Percentiles rank a stretch among this genome's conserved stretches.
Conservation (phyloP, 1,140 invertebrate species). For the Drosophila lini region DNA sequence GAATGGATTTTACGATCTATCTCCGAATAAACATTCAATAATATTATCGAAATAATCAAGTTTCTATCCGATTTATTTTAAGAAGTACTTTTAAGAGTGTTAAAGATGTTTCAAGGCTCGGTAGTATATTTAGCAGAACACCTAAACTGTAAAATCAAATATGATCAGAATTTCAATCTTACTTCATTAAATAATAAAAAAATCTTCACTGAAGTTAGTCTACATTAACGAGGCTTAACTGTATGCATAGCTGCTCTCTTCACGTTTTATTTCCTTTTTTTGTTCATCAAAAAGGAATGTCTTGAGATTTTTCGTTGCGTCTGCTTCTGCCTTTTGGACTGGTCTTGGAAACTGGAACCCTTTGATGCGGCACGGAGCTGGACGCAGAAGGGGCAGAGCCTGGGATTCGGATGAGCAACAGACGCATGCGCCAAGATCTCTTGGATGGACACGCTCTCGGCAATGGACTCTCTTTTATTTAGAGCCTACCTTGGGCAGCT, state of each 20-base stretch:
- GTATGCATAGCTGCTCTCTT: conserved; percentile 14
- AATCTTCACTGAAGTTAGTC: neutral
- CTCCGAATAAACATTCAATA: too few species aligned
- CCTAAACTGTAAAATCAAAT: neutral
- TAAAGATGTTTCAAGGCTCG: neutral
- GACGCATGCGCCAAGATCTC: conserved; percentile 74
- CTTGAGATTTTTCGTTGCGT: conserved; percentile 64
- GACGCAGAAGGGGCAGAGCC: neutral
- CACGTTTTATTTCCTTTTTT: conserved; percentile 45
- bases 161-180: neutral
- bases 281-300: conserved; percentile 72
- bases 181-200: neutral
- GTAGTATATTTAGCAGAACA: too few species aligned
- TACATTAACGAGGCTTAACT: conserved; percentile 1
- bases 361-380: conserved; percentile 14
- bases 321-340: conserved; percentile 65
- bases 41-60: too few species aligned
- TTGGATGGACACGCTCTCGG: conserved; percentile 50
- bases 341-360: conserved; percentile 79
- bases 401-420: conserved; percentile 54
- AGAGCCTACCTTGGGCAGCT: conserved; percentile 31
- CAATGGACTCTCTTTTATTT: conserved; percentile 30
- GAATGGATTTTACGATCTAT: neutral
- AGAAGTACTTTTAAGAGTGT: neutral
- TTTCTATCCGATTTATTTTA: neutral